phyloP scores from a whole-genome alignment of 1,140 invertebrate species.

The Megalonaias nervosa region DNA sequence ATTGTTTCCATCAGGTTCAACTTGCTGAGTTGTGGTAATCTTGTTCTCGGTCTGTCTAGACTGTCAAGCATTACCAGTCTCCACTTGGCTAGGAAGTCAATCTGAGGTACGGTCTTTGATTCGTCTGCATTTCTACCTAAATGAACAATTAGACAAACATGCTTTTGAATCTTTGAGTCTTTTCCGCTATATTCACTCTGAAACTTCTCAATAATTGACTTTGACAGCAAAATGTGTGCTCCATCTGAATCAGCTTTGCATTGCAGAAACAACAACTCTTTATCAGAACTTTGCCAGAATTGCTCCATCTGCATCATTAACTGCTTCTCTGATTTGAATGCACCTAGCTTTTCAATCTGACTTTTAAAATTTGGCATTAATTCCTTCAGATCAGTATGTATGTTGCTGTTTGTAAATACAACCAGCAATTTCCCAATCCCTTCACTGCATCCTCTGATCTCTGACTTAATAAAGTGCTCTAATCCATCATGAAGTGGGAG shows the following conservation, averaged over 20 bases:
- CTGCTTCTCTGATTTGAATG: conserved; percentile 39
- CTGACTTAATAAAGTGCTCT: too few species aligned
- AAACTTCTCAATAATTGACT: conserved; percentile 18
- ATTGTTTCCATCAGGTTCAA: conserved; percentile 25
- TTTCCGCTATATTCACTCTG: too few species aligned
- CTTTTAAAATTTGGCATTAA: not conserved
- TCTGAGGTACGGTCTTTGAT: conserved; percentile 13
- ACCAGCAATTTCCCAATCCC: not conserved
- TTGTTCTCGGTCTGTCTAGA: conserved; percentile 20
- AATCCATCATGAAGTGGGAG: conserved; percentile 21
- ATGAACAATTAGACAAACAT: conserved; percentile 44
- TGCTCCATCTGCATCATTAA: conserved; percentile 5
- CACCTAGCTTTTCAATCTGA: conserved; percentile 33
- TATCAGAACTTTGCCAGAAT: conserved; percentile 9
- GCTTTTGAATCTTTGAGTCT: not conserved
- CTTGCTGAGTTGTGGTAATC: conserved; percentile 13
- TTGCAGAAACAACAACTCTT: conserved; percentile 30
- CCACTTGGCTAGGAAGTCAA: conserved; percentile 49
- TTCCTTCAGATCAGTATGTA: conserved; percentile 3
- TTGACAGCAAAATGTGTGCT: conserved; percentile 18
- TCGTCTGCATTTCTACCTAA: conserved; percentile 19
- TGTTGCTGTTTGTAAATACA: conserved; percentile 24
- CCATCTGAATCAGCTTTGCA: conserved; percentile 21
- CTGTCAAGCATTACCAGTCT: conserved; percentile 41
- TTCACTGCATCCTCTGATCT: too few species aligned